phyloP scores from a whole-genome alignment of 2,888 invertebrate species.

The Limnephilus rhombicus region DNA sequence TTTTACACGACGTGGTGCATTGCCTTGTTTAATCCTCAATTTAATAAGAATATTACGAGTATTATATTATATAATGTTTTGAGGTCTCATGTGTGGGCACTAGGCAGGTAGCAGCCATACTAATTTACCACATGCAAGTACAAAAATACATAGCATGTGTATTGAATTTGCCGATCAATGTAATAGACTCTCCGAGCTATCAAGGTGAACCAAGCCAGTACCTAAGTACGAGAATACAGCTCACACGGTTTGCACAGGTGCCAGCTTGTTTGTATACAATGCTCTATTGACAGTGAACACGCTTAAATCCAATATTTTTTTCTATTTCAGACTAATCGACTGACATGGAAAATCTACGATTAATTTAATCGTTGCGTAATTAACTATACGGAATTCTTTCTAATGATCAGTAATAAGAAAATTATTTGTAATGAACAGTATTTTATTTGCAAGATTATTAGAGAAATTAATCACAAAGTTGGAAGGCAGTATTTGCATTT shows the following conservation, averaged over 20 bases:
- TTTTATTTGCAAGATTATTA: not conserved
- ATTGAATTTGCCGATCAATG: not conserved
- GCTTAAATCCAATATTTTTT: constrained; percentile 36
- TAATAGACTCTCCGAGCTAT: constrained; percentile 46
- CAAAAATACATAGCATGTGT: not conserved
- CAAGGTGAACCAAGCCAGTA: constrained; percentile 49
- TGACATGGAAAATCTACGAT: constrained; percentile 18
- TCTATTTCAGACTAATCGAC: constrained; percentile 33
- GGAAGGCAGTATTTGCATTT: not conserved
- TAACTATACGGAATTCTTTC: not conserved
- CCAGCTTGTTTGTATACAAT: constrained; percentile 30
- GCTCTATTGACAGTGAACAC: constrained; percentile 35
- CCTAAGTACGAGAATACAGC: not conserved
- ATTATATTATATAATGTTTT: not conserved
- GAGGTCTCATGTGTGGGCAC: not conserved
- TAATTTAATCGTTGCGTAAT: constrained; percentile 16
- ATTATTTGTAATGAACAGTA: not conserved
- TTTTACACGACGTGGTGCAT: no score
- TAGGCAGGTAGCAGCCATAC: not conserved
- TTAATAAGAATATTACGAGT: not conserved
- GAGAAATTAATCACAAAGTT: not conserved
- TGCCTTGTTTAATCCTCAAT: no score
- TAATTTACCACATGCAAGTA: not conserved
- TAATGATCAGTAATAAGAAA: not conserved
- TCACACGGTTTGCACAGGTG: constrained; percentile 52